Percentiles rank a stretch among this genome's conserved stretches.
These are phyloP conservation scores for Morpho achilles DNA, from an alignment of 2,888 invertebrate species.

Conservation along the genomic window DNA sequence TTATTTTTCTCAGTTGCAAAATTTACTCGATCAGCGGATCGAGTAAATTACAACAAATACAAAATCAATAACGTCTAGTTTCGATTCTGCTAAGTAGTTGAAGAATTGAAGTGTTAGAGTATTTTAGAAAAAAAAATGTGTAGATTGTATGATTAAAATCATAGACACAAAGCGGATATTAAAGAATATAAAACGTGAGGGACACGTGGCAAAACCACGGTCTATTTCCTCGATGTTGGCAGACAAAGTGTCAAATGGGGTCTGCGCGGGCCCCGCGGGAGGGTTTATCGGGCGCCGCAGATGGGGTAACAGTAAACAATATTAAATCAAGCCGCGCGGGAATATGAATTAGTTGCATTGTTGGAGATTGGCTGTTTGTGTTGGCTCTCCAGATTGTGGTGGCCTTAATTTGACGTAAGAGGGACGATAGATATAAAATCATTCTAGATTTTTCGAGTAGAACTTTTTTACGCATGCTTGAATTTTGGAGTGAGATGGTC, in stretches of 20 bases:
- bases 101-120: too few relatives aligned
- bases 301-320: slow-evolving; percentile 31
- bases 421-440: too few relatives aligned
- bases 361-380: background rate
- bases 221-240: slow-evolving; percentile 9
- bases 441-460: too few relatives aligned
- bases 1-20: too few relatives aligned
- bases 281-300: slow-evolving; percentile 38
- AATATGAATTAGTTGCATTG: slow-evolving; percentile 37
- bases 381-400: background rate
- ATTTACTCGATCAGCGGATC: too few relatives aligned
- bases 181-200: slow-evolving; percentile 3
- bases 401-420: background rate
- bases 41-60: too few relatives aligned
- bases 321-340: slow-evolving; percentile 34
- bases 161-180: slow-evolving; percentile 1
- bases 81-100: too few relatives aligned
- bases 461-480: too few relatives aligned
- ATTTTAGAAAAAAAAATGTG: too few relatives aligned
- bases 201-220: slow-evolving; percentile 5
- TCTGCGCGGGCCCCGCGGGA: slow-evolving; percentile 24
- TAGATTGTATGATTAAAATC: too few relatives aligned
- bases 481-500: too few relatives aligned
- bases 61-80: too few relatives aligned
- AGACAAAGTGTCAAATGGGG: slow-evolving; percentile 5